A percentile compares a stretch with the other conserved stretches of the same genome.
phyloP scores from a whole-genome alignment of 2,797 vertebrate species.

The Chloroceryle amazona region DNA sequence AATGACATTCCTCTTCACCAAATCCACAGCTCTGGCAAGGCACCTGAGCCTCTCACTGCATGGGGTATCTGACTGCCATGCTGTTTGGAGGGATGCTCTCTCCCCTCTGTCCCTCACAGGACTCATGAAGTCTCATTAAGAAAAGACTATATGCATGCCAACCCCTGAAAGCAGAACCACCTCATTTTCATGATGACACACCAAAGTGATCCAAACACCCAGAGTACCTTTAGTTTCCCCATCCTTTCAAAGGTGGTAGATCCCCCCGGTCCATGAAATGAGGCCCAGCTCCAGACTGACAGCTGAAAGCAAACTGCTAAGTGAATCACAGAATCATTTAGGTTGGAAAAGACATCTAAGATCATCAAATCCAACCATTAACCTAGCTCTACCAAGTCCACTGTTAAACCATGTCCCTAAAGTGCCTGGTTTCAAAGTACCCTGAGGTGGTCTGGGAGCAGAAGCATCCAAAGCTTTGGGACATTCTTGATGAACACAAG shows the following conservation, averaged over 20 bases:
- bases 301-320: neutral
- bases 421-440: neutral
- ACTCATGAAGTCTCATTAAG: neutral
- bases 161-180: neutral
- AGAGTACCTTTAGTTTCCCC: neutral
- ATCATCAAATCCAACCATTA: too few species aligned
- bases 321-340: too few species aligned
- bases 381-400: too few species aligned
- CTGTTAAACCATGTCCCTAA: too few species aligned
- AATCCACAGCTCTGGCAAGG: neutral
- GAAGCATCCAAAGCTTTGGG: neutral
- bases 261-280: neutral
- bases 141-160: neutral
- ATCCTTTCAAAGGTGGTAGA: neutral
- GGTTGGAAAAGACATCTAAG: too few species aligned
- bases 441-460: neutral
- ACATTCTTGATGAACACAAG: accelerated
- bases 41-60: neutral
- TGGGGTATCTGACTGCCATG: neutral
- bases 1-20: neutral
- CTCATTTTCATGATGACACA: neutral
- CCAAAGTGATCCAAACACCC: neutral
- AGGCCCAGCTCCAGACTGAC: neutral
- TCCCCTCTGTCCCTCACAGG: neutral
- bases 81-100: neutral